Evolutionary conservation across 2,113 vertebrate species (phyloP).

Genomic region (Grammomys surdaster): DNA sequence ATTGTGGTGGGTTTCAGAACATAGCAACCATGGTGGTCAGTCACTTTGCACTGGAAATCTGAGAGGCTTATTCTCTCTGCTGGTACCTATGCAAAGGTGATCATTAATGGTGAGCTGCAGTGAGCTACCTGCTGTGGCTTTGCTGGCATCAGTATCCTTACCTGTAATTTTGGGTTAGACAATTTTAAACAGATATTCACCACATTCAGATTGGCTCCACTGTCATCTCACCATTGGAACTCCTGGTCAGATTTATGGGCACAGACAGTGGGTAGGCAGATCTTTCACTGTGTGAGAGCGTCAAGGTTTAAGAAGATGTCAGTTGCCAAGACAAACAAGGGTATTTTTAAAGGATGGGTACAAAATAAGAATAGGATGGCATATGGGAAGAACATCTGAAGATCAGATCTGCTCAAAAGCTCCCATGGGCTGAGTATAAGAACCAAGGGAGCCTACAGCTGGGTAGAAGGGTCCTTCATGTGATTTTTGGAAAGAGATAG

Average conservation of each 20-base stretch:
- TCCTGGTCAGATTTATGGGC: neutral
- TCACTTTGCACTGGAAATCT: neutral
- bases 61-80: neutral
- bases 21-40: neutral
- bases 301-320: neutral
- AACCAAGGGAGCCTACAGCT: neutral
- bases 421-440: neutral
- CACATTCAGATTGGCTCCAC: neutral
- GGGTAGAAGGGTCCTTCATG: neutral
- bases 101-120: neutral
- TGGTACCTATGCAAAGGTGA: neutral
- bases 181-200: neutral
- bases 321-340: slow-evolving; percentile 6
- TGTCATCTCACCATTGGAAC: neutral
- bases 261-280: neutral
- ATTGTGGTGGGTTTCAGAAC: neutral
- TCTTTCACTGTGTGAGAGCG: neutral
- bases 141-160: neutral
- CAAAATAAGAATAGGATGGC: neutral
- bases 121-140: neutral
- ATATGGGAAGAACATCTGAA: neutral
- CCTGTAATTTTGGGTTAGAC: neutral
- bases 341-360: neutral
- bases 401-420: neutral
- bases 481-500: neutral